Base-by-base conservation (phyloP, 2,888 invertebrate species). In the Drosophila mimetica region DNA sequence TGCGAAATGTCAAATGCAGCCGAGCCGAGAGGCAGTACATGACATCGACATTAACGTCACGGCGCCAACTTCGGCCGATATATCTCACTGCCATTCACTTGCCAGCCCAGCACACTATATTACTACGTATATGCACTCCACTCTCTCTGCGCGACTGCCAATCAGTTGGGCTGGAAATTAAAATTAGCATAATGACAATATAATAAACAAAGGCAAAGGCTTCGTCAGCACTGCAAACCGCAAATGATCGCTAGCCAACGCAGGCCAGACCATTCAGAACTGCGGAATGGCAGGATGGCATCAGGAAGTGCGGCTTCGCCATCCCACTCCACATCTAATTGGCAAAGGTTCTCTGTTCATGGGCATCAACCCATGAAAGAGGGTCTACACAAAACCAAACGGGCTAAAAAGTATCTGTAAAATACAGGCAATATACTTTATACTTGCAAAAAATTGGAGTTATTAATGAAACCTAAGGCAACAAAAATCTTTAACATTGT, bases 121-220 rank as follows among this genome's bases (percentile, higher is more conserved):
- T 42, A 50, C 51, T 48, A 20, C 37, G 34, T 37, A 46, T 46
- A 37, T 51, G 53, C 48, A 32, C 65, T 60, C 50, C 48, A 32
- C 65, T 60, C 52, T 77, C 61, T 64, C 67, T 51, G 61, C 46
- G 64, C 64, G 55, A 53, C 64, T 36, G 42, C 61, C 53, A 72
- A 84, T 86, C 64, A 73, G 73, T 75, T 52, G 76, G 79, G 76
- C 67, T 85, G 79, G 58, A 80, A 86, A 85, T 80, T 83, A 63
- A 88, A 85, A 85, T 85, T 85, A 83, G 81, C 84, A 85, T 85
- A 88, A 80, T 72, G 81, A 85, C 84, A 88, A 84, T 88, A 83
- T 78, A 84, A 88, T 88, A 79, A 85, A 84, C 86, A 86, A 72
- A 66, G 70, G 61, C 37, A 18, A 60, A 25, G 44, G 42, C 66